Conservation (phyloP, 1,140 invertebrate genomes). For the Aphaenogaster floridana region DNA sequence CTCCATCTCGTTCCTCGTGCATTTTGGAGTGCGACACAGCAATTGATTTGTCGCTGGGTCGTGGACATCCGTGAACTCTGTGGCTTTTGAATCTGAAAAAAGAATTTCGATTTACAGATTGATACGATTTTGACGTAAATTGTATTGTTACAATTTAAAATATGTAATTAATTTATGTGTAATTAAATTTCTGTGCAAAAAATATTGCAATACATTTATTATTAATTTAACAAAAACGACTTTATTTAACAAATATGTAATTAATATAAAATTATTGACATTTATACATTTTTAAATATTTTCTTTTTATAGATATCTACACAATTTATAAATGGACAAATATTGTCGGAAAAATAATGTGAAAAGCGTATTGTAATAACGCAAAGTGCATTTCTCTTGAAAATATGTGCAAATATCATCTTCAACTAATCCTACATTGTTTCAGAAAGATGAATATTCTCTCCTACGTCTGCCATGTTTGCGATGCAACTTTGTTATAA, state of each 20-base stretch:
- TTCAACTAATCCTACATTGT: not conserved
- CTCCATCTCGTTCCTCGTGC: conserved; percentile 97
- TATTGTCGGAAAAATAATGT: not conserved
- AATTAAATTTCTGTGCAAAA: not conserved
- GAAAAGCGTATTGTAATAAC: not conserved
- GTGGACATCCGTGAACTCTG: conserved; percentile 97
- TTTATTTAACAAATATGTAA: not conserved
- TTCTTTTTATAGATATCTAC: not conserved
- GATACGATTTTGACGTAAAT: not conserved
- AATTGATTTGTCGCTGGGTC: conserved; percentile 97
- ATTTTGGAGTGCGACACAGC: conserved; percentile 94
- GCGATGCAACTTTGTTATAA: not conserved
- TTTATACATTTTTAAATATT: not conserved
- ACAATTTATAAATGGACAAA: not conserved
- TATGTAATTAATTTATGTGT: not conserved
- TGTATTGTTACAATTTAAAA: not conserved
- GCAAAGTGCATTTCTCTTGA: not conserved
- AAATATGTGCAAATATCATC: not conserved
- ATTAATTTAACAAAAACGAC: not conserved
- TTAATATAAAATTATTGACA: not conserved
- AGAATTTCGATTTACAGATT: not conserved
- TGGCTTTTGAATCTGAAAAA: conserved; percentile 93
- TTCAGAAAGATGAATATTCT: conserved; percentile 8
- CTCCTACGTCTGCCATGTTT: not conserved
- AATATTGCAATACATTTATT: not conserved